These are phyloP conservation scores for Threskiornis aethiopicus DNA, from an alignment of 2,797 vertebrate genomes.

Conservation along the genomic window DNA sequence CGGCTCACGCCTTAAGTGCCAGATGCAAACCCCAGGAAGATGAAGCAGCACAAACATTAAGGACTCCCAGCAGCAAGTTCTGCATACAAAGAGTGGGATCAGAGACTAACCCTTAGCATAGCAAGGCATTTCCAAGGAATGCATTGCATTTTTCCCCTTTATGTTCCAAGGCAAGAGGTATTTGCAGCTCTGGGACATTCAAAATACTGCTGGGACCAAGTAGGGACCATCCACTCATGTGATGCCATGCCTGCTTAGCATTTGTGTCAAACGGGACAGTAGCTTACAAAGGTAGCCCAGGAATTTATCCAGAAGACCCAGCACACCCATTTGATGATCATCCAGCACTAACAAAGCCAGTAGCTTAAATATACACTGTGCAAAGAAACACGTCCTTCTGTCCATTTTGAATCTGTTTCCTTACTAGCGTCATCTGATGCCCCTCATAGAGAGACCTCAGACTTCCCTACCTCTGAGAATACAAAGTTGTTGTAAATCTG, in stretches of 20 bases:
- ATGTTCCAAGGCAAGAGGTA: neutral
- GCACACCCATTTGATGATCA: too few relatives aligned
- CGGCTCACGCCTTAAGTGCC: accelerated
- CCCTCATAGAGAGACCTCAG: neutral
- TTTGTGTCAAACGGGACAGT: neutral
- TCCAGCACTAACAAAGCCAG: neutral
- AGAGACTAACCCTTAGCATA: neutral
- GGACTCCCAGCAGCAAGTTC: neutral
- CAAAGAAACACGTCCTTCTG: neutral
- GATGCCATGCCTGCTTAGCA: neutral
- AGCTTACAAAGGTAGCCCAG: neutral
- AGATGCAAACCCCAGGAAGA: neutral
- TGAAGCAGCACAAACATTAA: neutral
- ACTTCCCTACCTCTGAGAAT: neutral
- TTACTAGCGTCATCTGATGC: neutral
- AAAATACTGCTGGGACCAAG: neutral
- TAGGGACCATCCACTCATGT: accelerated
- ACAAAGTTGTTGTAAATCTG: neutral
- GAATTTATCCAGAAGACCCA: neutral
- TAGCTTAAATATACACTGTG: neutral
- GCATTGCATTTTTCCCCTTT: neutral
- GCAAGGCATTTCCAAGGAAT: neutral
- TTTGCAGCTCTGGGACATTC: neutral
- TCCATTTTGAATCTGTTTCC: neutral
- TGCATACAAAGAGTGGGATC: neutral